Conservation (phyloP, 2,888 invertebrate species). For the Drosophila formosana region DNA sequence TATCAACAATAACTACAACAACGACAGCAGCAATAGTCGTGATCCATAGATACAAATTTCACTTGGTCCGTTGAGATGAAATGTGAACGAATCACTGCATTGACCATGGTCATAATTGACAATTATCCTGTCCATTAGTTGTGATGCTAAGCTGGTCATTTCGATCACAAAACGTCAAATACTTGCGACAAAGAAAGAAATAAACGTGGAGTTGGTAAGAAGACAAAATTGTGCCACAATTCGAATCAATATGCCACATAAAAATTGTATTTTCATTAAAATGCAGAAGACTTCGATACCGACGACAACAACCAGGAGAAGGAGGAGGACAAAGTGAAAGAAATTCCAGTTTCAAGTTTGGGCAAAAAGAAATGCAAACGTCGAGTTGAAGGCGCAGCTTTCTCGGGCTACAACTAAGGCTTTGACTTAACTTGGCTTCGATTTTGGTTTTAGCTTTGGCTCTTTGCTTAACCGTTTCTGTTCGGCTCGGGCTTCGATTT, state of each 20-base stretch:
- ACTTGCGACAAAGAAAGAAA: constrained; percentile 29
- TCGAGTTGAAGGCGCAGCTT: constrained; percentile 57
- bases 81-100: constrained; percentile 72
- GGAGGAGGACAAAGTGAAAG: constrained; percentile 68
- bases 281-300: constrained; percentile 59
- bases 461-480: constrained; percentile 46
- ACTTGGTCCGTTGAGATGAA: constrained; percentile 59
- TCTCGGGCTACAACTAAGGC: constrained; percentile 63
- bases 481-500: constrained; percentile 54
- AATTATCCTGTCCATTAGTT: constrained; percentile 82
- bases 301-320: constrained; percentile 41
- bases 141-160: constrained; percentile 45
- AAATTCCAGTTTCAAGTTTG: constrained; percentile 70
- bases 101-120: constrained; percentile 81
- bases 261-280: constrained; percentile 75
- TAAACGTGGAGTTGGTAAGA: constrained; percentile 21
- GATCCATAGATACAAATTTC: constrained; percentile 61
- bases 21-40: constrained; percentile 47
- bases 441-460: constrained; percentile 51
- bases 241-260: constrained; percentile 66
- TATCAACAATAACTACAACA: constrained; percentile 18
- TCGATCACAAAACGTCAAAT: constrained; percentile 33
- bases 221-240: constrained; percentile 60
- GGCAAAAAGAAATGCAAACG: constrained; percentile 68
- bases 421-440: constrained; percentile 57